A percentile compares a stretch with the other conserved stretches of the same genome.
These are phyloP conservation scores for Catostylus mosaicus DNA, from an alignment of 30 jellyfish, hydroid and myxozoan genomes.

Conservation along the genomic window DNA sequence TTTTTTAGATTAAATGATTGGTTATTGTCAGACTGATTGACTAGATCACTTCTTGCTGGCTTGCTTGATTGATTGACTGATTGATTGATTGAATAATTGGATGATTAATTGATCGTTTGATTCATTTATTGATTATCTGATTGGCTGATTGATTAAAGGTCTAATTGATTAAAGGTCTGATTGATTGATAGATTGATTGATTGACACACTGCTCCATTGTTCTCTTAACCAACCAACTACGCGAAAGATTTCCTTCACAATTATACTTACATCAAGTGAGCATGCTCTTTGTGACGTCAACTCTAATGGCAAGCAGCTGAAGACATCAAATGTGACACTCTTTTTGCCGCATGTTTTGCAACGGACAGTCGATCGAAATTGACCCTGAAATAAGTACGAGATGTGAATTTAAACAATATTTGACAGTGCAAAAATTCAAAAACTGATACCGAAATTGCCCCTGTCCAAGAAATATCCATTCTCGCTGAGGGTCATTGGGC, in stretches of 20 bases:
- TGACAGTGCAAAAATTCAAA: too few relatives aligned
- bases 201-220: too few relatives aligned
- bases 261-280: slow-evolving; percentile 65
- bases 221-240: too few relatives aligned
- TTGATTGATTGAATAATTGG: not conserved
- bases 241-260: too few relatives aligned
- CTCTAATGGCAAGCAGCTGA: slow-evolving; percentile 88
- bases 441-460: too few relatives aligned
- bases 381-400: too few relatives aligned
- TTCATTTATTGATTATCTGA: not conserved
- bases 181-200: not conserved
- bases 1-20: not conserved
- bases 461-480: too few relatives aligned
- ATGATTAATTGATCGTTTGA: not conserved
- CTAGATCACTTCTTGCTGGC: not conserved
- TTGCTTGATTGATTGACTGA: not conserved
- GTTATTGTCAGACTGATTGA: not conserved
- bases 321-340: slow-evolving; percentile 89
- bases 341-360: slow-evolving; percentile 81
- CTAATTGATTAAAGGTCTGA: not conserved
- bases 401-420: too few relatives aligned
- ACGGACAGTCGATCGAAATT: slow-evolving; percentile 86
- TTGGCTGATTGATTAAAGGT: not conserved
- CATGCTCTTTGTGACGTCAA: slow-evolving; percentile 76
- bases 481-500: too few relatives aligned